Base-by-base conservation (phyloP, 2,888 invertebrate species). In the Catocala nupta region DNA sequence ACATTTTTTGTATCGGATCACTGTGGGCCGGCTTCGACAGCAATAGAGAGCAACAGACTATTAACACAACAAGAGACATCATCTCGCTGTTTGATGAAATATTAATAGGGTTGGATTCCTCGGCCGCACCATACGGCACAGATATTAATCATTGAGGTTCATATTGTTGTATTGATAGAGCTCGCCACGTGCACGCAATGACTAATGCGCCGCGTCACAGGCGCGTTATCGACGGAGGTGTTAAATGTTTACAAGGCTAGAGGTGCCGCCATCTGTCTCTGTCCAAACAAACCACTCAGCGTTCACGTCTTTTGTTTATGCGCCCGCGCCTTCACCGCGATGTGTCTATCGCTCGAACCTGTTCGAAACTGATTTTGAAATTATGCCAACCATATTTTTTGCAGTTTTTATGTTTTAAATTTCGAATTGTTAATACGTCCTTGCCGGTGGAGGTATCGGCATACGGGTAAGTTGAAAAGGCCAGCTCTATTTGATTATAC, bases 21-120 rank as follows among this genome's bases (percentile, higher is more conserved):
- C 44, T 58, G 58, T 69, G 70, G 65, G 66, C 65, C 66, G 58
- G 68, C 73, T 52, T 50, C 55, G 74, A 71, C 71, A 57, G 70
- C 60, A 72, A 80, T 77, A 74, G 73, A 78, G 76, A 78, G 78
- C 75, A 80, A 84, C 36, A 39, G 36, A 39, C 84, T 85, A 84
- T 85, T 84, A 82, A 74, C 77, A 77, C 77, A 74, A 73, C 80
- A 77, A 79, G 81, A 68, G 77, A 77, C 77, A 73, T 71, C 72
- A 72, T 65, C 73, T 63, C 60, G 65, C 84, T 86, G 88, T 88
- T 86, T 86, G 89, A 90, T 89, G 88, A 85, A 87, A 90, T 90
- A 91, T 91, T 90, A 90, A 90, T 90, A 85, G 88, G 85, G 82
- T 83, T 78, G 82, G 83, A 89, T 90, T 87, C 88, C 85, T 82